Evolutionary conservation across 92 coral and sea anemone species (phyloP), one percentile per base, ranked within the genome.

Genomic region (Porites rus): DNA sequence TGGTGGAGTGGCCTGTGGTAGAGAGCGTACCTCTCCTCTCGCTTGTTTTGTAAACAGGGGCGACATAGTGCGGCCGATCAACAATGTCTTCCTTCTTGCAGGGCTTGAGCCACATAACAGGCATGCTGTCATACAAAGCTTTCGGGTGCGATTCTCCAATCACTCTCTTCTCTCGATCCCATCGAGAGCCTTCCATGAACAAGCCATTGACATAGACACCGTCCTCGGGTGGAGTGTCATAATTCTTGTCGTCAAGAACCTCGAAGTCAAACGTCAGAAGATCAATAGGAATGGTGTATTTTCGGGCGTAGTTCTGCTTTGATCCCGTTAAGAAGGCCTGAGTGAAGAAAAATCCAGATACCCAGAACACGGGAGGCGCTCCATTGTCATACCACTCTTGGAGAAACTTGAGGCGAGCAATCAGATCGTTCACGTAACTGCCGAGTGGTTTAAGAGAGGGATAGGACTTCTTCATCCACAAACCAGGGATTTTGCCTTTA

Each of bases 381-480:
- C 96, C 99, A 54, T 28, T 86, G 74, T 97, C 99, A 78, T 97
- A 97, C 99, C 99, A 97, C 20, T 97, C 99, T 84, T 97, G 95
- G 7, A 97, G 93, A 89, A 97, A 97, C 92, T 93, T 97, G 75
- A 97, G 93, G 60, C 99, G 88, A 62, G 98, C 97, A 20, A 95
- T 86, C 73, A 97, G 86, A 79, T 97, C 99, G 89, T 96, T 93
- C 56, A 97, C 98, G 81, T 97, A 97, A 83, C 98, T 95, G 10
- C 99, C 99, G 72, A 97, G 90, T 6, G 99, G 99, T 81, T 97
- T 97, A 65, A 97, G 95, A 8, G 99, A 97, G 11, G 99, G 99
- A 80, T 95, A 97, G 12, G 99, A 97, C 65, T 93, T 92, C 92
- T 97, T 97, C 99, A 97, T 97, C 99, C 99, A 97, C 90, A 97